Conservation (phyloP, 2,888 invertebrate species). For the Drosophila colorata region DNA sequence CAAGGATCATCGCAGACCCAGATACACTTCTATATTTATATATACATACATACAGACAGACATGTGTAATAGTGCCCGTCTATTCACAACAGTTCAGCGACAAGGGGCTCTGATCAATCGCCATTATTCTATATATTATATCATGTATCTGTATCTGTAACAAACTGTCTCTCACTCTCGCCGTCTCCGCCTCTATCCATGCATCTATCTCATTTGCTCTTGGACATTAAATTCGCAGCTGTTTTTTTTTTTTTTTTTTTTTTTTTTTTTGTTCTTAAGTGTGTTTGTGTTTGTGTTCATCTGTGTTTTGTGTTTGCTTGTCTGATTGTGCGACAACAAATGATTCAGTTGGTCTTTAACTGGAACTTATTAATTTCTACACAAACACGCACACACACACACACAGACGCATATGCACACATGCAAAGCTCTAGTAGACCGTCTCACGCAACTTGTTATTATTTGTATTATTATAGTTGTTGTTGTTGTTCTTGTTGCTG, state of each 20-base stretch:
- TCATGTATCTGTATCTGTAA: slow-evolving; percentile 2
- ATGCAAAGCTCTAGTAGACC: slow-evolving; percentile 16
- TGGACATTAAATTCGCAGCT: slow-evolving; percentile 21
- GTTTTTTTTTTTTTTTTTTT: slow-evolving; percentile 16
- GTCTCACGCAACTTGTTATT: slow-evolving; percentile 56
- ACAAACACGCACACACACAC: slow-evolving; percentile 26
- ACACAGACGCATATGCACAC: neutral
- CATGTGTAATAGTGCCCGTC: neutral
- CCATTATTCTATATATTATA: neutral
- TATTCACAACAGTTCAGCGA: neutral
- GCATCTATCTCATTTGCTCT: neutral
- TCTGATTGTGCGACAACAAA: slow-evolving; percentile 66
- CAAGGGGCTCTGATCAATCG: neutral
- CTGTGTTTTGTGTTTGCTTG: slow-evolving; percentile 54
- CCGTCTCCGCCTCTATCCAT: neutral
- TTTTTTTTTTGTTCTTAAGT: neutral
- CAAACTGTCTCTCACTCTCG: slow-evolving; percentile 5
- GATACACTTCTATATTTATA: slow-evolving; percentile 9
- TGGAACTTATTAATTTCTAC: slow-evolving; percentile 68
- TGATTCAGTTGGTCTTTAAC: slow-evolving; percentile 71
- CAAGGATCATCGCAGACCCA: neutral
- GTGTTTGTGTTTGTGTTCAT: slow-evolving; percentile 20
- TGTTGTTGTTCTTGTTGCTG: slow-evolving; percentile 10
- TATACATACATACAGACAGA: neutral
- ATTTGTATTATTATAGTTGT: slow-evolving; percentile 24